Evolutionary conservation across 30 jellyfish, hydroid and myxozoan genomes (phyloP), one percentile per base, ranked within the genome.

Genomic region (Phacellophora camtschatica): DNA sequence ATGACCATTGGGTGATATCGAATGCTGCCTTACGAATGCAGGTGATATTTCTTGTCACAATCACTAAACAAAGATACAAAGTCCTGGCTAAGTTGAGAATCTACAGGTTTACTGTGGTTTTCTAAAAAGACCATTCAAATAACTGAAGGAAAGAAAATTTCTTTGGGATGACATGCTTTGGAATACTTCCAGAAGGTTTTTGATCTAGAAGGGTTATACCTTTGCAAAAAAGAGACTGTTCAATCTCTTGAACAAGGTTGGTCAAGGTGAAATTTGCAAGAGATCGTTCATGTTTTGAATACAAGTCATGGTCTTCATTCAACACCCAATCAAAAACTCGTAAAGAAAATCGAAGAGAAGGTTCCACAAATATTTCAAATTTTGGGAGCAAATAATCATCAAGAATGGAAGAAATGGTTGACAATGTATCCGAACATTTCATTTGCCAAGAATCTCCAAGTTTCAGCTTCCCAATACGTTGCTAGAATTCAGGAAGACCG

Each of bases 1-100:
- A 57, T 76, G 67, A 76, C 81, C 89, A 53, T 29, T 13, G 84
- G 89, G 36, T 76, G 89, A 61, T 74, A 74, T 25, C 87, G 24
- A 34, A 53, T 58, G n/a, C n/a, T n/a, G n/a, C n/a, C n/a, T n/a
- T n/a, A n/a, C n/a, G n/a, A n/a, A n/a, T n/a, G 81, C 1, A 66
- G 86, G 4, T 48, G 24, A 42, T 2, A 3, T 42, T 46, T 41
- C 24, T 22, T n/a, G n/a, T n/a, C n/a, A n/a, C n/a, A n/a, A n/a
- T n/a, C n/a, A n/a, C n/a, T 8, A 8, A 16, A 41, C 55, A 9
- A 41, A 16, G 55, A 41, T 8, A 41, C 16, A 9, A 41, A 16
- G 16, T 41, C 55, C 16, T 41, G 9, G 55, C 55, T 41, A 41
- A 41, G 55, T 41, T 41, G 55, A 41, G 55, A 16, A 41, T 41